A percentile compares a stretch with the other conserved stretches of the same genome.
phyloP scores from a whole-genome alignment of 2,797 vertebrate genomes.

The Dipus sagitta region DNA sequence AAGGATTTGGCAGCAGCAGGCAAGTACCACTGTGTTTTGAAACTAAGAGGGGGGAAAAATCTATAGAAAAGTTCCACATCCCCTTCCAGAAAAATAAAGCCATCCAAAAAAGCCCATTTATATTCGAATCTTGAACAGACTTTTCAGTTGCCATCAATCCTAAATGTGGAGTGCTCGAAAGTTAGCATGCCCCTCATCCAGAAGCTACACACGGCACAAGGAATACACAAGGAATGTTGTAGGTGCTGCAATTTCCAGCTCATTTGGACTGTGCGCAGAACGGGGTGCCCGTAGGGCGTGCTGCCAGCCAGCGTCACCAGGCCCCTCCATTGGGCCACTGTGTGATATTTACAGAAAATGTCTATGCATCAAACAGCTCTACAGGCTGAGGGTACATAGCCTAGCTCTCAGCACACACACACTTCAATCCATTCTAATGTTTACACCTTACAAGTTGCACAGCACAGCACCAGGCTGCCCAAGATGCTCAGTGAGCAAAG shows the following conservation, averaged over 20 bases:
- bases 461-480: neutral
- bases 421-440: neutral
- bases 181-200: constrained; percentile 41
- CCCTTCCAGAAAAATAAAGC: constrained; percentile 65
- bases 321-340: neutral
- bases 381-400: neutral
- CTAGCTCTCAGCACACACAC: neutral
- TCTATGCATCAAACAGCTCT: neutral
- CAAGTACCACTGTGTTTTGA: constrained; percentile 34
- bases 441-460: neutral
- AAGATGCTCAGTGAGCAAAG: neutral
- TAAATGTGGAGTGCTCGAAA: constrained; percentile 54
- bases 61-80: constrained; percentile 56
- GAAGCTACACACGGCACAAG: constrained; percentile 17
- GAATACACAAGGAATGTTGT: neutral
- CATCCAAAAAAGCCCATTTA: constrained; percentile 45
- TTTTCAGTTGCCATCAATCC: constrained; percentile 66
- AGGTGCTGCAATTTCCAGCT: neutral
- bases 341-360: neutral
- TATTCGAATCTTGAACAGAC: constrained; percentile 48
- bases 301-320: neutral
- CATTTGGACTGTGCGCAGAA: neutral
- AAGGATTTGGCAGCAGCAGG: constrained; percentile 19
- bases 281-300: neutral
- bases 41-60: constrained; percentile 50